Conservation (phyloP, 2,113 vertebrate species). For the Ceyx cyanopectus region DNA sequence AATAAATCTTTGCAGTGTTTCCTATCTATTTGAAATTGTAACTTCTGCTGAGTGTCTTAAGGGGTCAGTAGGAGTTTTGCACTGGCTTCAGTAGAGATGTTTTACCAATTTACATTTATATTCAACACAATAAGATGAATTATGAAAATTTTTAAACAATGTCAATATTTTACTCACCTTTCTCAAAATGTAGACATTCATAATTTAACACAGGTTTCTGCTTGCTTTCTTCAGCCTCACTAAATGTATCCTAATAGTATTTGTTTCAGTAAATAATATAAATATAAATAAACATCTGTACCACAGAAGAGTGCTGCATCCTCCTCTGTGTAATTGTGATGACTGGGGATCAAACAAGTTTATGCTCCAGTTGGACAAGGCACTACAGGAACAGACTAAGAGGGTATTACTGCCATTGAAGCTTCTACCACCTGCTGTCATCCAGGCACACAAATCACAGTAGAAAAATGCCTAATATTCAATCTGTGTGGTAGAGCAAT, state of each 20-base stretch:
- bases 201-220: not conserved
- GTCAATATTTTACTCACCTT: not conserved
- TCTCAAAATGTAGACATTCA: not conserved
- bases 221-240: not conserved
- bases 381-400: not conserved
- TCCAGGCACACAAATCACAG: not conserved
- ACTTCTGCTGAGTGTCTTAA: not conserved
- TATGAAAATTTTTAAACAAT: slow-evolving; percentile 9
- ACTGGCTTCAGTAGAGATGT: not conserved
- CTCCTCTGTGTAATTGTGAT: not conserved
- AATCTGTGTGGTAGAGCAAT: not conserved
- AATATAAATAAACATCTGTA: not conserved
- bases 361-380: accelerated
- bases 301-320: not conserved
- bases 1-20: slow-evolving; percentile 22
- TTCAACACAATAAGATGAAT: not conserved
- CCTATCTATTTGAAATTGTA: slow-evolving; percentile 27
- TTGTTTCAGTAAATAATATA: not conserved
- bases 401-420: not conserved
- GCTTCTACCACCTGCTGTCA: accelerated
- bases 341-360: not conserved
- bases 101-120: slow-evolving; percentile 6
- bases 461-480: not conserved
- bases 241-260: not conserved
- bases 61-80: not conserved